These are phyloP conservation scores for Lasiurus cinereus DNA, from an alignment of 2,113 vertebrate species.

Conservation along the genomic window DNA sequence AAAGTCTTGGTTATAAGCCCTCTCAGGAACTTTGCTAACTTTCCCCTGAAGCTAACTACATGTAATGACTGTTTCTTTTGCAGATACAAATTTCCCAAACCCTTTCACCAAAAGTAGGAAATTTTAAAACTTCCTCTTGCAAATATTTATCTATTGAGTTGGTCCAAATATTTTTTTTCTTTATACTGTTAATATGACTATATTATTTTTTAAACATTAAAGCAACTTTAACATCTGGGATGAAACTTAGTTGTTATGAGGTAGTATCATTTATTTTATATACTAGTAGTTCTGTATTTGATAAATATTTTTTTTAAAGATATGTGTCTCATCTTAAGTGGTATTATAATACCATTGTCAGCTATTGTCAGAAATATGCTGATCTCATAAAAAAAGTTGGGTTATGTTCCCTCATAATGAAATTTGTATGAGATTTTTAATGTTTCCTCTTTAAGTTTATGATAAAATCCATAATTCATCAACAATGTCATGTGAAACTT, in stretches of 20 bases:
- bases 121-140: background rate
- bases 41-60: background rate
- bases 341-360: background rate
- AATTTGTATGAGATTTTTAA: background rate
- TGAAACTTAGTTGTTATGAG: constrained; percentile 6
- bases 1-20: background rate
- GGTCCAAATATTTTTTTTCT: background rate
- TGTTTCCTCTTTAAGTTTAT: background rate
- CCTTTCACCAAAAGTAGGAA: background rate
- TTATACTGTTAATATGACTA: background rate
- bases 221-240: background rate
- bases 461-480: background rate
- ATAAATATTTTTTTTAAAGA: background rate
- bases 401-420: background rate
- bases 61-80: background rate
- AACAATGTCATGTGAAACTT: background rate
- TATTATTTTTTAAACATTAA: background rate
- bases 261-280: background rate
- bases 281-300: background rate
- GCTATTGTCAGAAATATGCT: background rate
- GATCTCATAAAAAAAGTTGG: background rate
- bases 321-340: background rate
- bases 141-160: background rate
- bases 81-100: background rate
- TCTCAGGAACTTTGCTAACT: background rate